Conservation (phyloP, 2,797 vertebrate genomes). For the Decapterus maruadsi region DNA sequence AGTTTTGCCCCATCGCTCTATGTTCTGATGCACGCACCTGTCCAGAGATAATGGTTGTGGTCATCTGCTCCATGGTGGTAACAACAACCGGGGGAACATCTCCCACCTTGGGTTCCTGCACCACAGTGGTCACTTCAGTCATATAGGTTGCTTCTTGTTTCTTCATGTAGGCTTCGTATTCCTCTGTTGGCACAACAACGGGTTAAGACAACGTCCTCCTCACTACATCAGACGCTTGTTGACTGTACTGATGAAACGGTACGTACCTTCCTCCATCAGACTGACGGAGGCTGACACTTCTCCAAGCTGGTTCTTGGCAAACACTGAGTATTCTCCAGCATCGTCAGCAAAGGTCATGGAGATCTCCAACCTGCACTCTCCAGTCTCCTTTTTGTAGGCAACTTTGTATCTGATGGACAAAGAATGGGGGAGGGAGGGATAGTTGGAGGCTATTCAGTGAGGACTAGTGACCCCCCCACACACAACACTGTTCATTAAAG, state of each 20-base stretch:
- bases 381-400: slow-evolving; percentile 89
- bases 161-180: slow-evolving; percentile 92
- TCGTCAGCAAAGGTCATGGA: slow-evolving; percentile 99
- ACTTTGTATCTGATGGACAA: slow-evolving; percentile 85
- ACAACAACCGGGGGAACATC: slow-evolving; percentile 78
- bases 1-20: neutral
- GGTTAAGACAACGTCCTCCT: too few species aligned
- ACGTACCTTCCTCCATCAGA: slow-evolving; percentile 94
- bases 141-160: slow-evolving; percentile 89
- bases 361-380: slow-evolving; percentile 95
- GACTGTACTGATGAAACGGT: neutral
- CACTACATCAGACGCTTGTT: too few species aligned
- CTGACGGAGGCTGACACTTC: slow-evolving; percentile 91
- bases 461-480: neutral
- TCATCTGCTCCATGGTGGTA: slow-evolving; percentile 88
- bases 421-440: neutral
- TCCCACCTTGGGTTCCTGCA: slow-evolving; percentile 85
- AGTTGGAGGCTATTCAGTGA: neutral
- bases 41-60: slow-evolving; percentile 87
- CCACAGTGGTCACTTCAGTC: slow-evolving; percentile 85
- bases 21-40: slow-evolving; percentile 59
- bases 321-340: slow-evolving; percentile 95
- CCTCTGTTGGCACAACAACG: slow-evolving; percentile 83
- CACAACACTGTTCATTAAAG: neutral
- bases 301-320: slow-evolving; percentile 92